Evolutionary conservation across 2,113 vertebrate genomes (phyloP), one percentile per base, ranked within the genome.

Genomic region (Podocnemis expansa): DNA sequence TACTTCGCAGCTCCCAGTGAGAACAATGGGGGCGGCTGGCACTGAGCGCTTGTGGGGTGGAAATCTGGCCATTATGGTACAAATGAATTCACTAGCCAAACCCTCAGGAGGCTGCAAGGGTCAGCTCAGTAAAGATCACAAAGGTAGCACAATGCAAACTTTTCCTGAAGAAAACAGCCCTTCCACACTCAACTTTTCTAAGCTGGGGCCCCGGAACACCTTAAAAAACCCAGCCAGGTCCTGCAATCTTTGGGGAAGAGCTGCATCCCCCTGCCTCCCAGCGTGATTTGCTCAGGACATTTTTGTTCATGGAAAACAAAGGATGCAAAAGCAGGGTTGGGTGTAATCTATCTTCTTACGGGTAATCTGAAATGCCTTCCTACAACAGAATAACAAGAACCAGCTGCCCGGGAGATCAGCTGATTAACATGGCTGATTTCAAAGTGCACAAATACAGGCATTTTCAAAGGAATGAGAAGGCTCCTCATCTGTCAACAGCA

Each of bases 241-340:
- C 95, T 19, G 91, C 95, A 95, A 97, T 96, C 95, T 95, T 96
- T 96, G 94, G 93, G 89, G 96, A 89, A 97, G 90, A 95, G 93
- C 91, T 94, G 95, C 96, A 93, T 92, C 92, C 93, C 83, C 93
- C 58, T 60, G 16, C 17, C 52, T 85, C 86, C 94, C 63, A 63
- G 5, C 5, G 67, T 75, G n/a, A 82, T 11, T 80, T 21, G 52
- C 1, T 17, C 89, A 83, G 54, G 45, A 67, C 25, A 22, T n/a
- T 76, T 84, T 91, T 17, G 86, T 75, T 91, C 84, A 88, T 0
- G 22, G n/a, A 70, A 51, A 54, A 47, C 38, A 73, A 47, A 34
- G 47, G 82, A 9, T 21, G 27, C 19, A 5, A 16, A n/a, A 81
- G 52, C 84, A 54, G 49, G n/a, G 79, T 76, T 85, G 87, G 91